phyloP scores from a whole-genome alignment of 2,797 vertebrate species.

The Tenualosa thibaudeaui region DNA sequence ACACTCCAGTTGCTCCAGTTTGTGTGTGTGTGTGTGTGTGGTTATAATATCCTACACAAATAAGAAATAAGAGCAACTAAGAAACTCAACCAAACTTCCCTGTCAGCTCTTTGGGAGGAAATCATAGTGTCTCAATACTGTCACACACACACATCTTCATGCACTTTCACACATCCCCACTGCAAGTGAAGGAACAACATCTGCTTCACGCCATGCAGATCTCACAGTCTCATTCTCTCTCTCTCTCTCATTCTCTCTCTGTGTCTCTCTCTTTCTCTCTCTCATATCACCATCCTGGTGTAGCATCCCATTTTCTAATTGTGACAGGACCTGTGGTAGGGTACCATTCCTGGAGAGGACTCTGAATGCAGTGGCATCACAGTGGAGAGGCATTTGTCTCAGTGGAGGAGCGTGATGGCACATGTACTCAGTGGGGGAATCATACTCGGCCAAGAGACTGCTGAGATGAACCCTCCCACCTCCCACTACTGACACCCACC shows the following conservation, averaged over 20 bases:
- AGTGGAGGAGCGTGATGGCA: not conserved
- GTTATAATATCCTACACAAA: constrained; percentile 22
- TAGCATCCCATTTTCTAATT: constrained; percentile 25
- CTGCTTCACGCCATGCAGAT: not conserved
- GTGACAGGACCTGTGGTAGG: constrained; percentile 21
- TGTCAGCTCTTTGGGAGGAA: not conserved
- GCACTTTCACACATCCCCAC: constrained; percentile 13
- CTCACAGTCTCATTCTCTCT: not conserved
- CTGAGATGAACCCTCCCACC: constrained; percentile 18
- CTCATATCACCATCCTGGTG: not conserved
- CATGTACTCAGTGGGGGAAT: not conserved
- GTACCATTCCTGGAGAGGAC: constrained; percentile 22
- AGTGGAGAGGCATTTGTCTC: not conserved
- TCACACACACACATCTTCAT: constrained; percentile 17
- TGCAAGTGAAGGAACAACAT: not conserved
- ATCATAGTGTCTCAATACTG: not conserved
- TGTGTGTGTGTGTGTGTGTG: constrained; percentile 3
- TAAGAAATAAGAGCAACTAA: not conserved
- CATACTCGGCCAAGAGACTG: not conserved
- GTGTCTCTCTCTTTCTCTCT: constrained; percentile 23
- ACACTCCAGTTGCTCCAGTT: not conserved
- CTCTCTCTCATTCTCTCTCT: constrained; percentile 32
- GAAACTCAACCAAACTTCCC: not conserved
- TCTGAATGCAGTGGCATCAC: not conserved
- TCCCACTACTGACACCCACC: constrained; percentile 17